phyloP scores from a whole-genome alignment of 1,140 invertebrate species.

The Bombus consobrinus region DNA sequence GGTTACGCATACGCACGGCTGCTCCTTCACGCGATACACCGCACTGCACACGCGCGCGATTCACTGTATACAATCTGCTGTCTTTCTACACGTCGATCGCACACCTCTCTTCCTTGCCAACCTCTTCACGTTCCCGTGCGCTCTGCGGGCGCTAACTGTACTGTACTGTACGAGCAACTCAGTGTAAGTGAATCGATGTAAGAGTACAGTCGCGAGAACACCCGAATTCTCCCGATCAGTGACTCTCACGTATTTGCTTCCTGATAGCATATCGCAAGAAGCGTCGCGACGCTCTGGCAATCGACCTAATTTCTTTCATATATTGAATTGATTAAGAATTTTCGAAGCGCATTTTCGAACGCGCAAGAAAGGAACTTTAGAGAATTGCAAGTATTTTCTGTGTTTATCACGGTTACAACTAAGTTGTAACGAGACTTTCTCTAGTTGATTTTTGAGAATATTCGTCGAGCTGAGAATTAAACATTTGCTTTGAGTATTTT shows the following conservation, averaged over 20 bases:
- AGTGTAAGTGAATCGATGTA: conserved; percentile 21
- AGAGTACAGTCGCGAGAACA: not conserved
- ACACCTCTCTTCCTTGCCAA: conserved; percentile 12
- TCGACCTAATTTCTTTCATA: not conserved
- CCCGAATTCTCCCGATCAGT: conserved; percentile 28
- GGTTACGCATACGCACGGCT: conserved; percentile 26
- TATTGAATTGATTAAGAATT: not conserved
- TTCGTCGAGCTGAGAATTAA: not conserved
- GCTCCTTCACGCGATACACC: not conserved
- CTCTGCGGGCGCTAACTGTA: not conserved
- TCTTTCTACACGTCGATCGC: not conserved
- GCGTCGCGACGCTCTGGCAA: not conserved
- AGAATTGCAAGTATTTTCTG: not conserved
- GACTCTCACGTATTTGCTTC: not conserved
- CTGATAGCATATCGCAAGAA: not conserved
- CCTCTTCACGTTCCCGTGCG: not conserved
- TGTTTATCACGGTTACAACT: not conserved
- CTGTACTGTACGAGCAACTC: not conserved
- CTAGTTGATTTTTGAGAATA: no score
- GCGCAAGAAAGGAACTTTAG: not conserved
- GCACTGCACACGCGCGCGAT: conserved; percentile 36
- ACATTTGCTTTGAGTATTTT: not conserved
- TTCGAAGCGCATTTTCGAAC: no score
- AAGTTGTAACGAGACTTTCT: no score
- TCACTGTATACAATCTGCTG: no score